A percentile compares a stretch with the other conserved stretches of the same genome.
These are phyloP conservation scores for Caenorhabditis sinica DNA, from an alignment of 2,888 invertebrate genomes.

Conservation along the genomic window DNA sequence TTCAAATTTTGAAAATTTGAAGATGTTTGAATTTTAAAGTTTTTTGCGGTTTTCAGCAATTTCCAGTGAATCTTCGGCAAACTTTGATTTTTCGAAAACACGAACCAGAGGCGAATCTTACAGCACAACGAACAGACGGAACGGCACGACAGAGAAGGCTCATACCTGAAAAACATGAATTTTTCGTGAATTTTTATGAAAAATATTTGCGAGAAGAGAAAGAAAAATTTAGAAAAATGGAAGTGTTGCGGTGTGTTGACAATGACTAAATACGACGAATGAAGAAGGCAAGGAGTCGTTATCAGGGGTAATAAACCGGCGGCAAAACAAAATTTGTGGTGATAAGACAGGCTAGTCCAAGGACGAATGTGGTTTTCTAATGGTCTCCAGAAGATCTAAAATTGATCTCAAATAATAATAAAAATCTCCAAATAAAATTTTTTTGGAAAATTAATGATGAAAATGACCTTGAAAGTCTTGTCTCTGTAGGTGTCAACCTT, in stretches of 20 bases:
- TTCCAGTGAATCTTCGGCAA: background rate
- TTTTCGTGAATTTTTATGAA: background rate
- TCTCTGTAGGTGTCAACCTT: too few species aligned
- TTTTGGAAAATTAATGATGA: too few species aligned
- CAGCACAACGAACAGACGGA: conserved; percentile 45
- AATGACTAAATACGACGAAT: background rate
- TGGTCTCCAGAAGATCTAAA: background rate
- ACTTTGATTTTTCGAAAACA: background rate
- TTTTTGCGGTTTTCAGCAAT: background rate
- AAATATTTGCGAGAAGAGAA: background rate
- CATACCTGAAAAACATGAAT: conserved; percentile 41
- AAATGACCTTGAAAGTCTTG: too few species aligned
- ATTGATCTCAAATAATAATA: too few species aligned
- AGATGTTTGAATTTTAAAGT: background rate
- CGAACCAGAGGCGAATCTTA: conserved; percentile 59
- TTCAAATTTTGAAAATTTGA: background rate
- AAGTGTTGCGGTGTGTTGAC: conserved; percentile 1
- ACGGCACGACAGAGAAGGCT: conserved; percentile 55
- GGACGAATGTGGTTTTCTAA: background rate
- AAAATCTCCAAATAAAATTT: too few species aligned
- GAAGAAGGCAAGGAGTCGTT: conserved; percentile 7
- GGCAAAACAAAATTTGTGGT: conserved; percentile 13
- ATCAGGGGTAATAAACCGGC: conserved; percentile 45
- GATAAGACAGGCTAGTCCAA: conserved; percentile 18
- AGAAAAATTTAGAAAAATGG: background rate